phyloP scores from a whole-genome alignment of 2,797 vertebrate genomes.

The Eidolon dupreanum region DNA sequence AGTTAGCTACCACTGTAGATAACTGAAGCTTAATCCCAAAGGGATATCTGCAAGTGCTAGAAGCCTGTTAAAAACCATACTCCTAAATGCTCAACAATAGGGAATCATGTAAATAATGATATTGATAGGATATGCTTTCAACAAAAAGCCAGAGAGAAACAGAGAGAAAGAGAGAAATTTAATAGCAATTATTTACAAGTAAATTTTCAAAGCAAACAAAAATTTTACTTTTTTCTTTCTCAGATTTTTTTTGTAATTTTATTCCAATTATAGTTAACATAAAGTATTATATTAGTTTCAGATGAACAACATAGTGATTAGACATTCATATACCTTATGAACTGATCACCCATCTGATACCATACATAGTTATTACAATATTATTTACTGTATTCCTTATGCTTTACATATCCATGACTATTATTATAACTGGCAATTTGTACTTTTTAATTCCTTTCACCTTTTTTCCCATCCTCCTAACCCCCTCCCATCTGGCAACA shows the following conservation, averaged over 20 bases:
- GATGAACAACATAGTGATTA: too few relatives aligned
- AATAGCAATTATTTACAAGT: neutral
- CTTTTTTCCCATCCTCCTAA: too few relatives aligned
- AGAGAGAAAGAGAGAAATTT: neutral
- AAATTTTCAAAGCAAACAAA: neutral
- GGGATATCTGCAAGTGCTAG: neutral
- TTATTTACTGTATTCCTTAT: too few relatives aligned
- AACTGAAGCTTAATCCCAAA: neutral
- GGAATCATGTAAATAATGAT: neutral
- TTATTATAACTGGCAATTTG: too few relatives aligned
- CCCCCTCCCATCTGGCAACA: too few relatives aligned
- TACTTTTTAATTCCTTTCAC: too few relatives aligned
- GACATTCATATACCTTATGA: too few relatives aligned
- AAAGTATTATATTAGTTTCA: neutral
- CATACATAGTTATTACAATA: too few relatives aligned
- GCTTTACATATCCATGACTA: too few relatives aligned
- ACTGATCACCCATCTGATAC: too few relatives aligned
- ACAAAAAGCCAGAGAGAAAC: neutral
- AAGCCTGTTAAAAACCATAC: neutral
- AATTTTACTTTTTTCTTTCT: neutral
- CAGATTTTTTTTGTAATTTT: neutral
- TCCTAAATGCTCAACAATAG: neutral
- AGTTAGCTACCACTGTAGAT: fast-evolving
- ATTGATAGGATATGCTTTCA: neutral
- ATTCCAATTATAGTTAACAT: neutral